Conservation (phyloP, 2,888 invertebrate genomes). For the Andrena camellia region DNA sequence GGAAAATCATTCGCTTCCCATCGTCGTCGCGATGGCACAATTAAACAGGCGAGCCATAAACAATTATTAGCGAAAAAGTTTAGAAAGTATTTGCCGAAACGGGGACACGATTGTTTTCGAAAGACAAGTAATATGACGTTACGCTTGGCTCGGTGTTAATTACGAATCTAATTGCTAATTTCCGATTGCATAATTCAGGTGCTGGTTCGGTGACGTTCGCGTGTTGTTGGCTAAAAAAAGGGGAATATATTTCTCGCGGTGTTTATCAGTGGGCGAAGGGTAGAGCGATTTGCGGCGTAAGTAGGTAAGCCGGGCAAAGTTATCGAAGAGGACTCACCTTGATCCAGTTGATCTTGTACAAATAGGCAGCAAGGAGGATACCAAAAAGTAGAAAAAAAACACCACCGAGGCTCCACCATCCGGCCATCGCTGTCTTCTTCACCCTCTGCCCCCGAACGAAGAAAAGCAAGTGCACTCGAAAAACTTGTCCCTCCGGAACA, state of each 20-base stretch:
- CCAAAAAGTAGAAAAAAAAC: constrained; percentile 62
- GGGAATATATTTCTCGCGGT: background rate
- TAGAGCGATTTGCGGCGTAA: constrained; percentile 5
- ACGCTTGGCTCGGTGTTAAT: no score
- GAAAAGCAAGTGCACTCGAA: constrained; percentile 60
- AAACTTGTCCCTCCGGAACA: constrained; percentile 60
- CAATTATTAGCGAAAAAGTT: no score
- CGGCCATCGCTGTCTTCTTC: constrained; percentile 69
- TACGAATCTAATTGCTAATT: background rate
- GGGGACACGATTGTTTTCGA: no score
- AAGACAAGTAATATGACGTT: no score
- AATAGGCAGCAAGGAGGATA: constrained; percentile 76
- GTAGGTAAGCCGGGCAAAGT: constrained; percentile 53
- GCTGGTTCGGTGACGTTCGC: background rate
- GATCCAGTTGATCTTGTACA: constrained; percentile 81
- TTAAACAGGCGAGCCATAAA: no score
- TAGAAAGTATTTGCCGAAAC: no score
- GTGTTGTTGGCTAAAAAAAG: background rate
- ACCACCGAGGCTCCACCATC: constrained; percentile 67
- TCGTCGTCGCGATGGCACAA: no score
- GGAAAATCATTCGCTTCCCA: no score
- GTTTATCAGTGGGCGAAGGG: background rate
- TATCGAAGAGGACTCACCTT: constrained; percentile 73
- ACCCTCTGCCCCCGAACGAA: constrained; percentile 61
- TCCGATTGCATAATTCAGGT: no score